Evolutionary conservation across 2,888 invertebrate genomes (phyloP), one percentile per base, ranked within the genome.

Genomic region (Stramonita haemastoma): DNA sequence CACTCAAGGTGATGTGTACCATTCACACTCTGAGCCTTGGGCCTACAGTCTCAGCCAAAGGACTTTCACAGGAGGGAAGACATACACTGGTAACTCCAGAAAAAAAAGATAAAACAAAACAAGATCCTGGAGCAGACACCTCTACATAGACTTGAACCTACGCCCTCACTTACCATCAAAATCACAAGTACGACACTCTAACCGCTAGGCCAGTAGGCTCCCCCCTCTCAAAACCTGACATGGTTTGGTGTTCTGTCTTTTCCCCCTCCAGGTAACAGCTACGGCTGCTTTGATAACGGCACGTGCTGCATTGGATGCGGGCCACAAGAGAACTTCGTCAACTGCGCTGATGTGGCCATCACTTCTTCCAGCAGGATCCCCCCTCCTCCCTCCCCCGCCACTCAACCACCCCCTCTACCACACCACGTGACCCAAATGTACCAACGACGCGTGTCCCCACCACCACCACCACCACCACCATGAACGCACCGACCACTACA

Each of bases 291-390:
- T 19, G 17, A 46, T 4, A 60, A 73, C 34, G 79, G 70, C n/a
- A 60, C 11, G 0, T 57, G 85, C 66, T 89, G 91, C 56, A 15
- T 87, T 1, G 91, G 91, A 0, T 88, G 87, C 46, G 91, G 91
- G 19, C 92, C 93, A 36, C 94, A 94, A 87, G 94, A 94, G 91
- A 93, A 93, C 87, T 94, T 94, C 89, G 94, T 94, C 89, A 94
- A 94, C 66, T 94, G 94, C 87, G 92, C 94, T 17, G 94, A 94
- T 86, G 92, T 94, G 73, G 93, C 93, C 32, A 93, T 94, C 85
- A 26, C 60, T 11, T 0, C 81, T 11, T 46, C 26, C 26, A 13
- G 0, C 81, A 6, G 19, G 6, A 26, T 0, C 26, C 26, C 1
- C 17, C 6, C 57, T 29, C 0, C n/a, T 57, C 5, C 57, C 57